Evolutionary conservation across 1,140 invertebrate genomes (phyloP).

Genomic region (Camponotus vicinus): DNA sequence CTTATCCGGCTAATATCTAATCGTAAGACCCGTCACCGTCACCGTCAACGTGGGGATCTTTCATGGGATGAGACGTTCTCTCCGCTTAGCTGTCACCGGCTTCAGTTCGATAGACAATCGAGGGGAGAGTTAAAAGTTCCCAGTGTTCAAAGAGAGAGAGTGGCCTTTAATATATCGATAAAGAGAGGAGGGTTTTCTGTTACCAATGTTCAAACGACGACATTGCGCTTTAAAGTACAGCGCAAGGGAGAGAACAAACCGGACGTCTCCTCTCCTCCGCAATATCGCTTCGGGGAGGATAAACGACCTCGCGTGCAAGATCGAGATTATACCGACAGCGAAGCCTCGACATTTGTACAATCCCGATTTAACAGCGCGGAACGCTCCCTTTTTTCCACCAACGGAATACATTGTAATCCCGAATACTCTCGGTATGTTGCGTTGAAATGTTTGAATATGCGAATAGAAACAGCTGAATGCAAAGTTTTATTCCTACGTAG

Average conservation of each 20-base stretch:
- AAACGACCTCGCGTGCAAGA: constrained; percentile 72
- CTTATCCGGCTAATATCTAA: constrained; percentile 25
- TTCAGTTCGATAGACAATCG: constrained; percentile 28
- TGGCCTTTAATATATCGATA: constrained; percentile 4
- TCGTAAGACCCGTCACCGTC: background rate
- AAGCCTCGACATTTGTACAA: constrained; percentile 70
- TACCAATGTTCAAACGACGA: constrained; percentile 9
- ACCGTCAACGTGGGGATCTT: background rate
- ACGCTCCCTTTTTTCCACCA: constrained; percentile 44
- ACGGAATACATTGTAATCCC: constrained; percentile 36
- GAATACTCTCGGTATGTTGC: background rate
- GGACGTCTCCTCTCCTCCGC: constrained; percentile 56
- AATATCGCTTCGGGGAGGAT: constrained; percentile 70
- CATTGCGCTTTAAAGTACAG: constrained; percentile 24
- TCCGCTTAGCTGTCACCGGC: constrained; percentile 27
- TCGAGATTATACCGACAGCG: constrained; percentile 72
- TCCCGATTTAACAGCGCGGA: constrained; percentile 68
- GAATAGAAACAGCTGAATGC: constrained; percentile 4
- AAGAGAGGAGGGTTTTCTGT: background rate
- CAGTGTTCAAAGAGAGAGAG: background rate
- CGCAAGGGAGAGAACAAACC: constrained; percentile 61
- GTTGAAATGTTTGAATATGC: background rate
- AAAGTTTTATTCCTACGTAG: constrained; percentile 4
- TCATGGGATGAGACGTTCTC: constrained; percentile 15
- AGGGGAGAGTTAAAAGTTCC: constrained; percentile 9